Percentiles rank a stretch among this genome's conserved stretches.
Conservation (phyloP, 2,113 vertebrate genomes). For the Bubo blakistoni region DNA sequence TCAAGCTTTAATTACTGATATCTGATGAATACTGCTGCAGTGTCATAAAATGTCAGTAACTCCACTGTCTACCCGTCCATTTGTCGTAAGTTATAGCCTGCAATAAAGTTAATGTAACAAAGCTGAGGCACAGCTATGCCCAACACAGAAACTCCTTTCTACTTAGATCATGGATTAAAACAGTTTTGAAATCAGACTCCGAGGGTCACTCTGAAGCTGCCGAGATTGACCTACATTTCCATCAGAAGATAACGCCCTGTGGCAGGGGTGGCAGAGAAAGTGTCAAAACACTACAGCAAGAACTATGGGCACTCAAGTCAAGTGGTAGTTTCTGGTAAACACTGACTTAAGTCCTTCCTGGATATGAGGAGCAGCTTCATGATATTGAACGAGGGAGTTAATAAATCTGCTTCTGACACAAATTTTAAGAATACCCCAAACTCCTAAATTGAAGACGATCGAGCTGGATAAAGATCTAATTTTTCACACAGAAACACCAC, state of each 20-base stretch:
- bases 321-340: background rate
- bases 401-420: background rate
- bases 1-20: background rate
- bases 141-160: background rate
- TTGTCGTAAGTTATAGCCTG: background rate
- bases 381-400: background rate
- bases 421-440: background rate
- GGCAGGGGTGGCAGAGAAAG: background rate
- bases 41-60: background rate
- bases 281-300: background rate
- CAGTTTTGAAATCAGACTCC: background rate
- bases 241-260: background rate
- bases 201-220: background rate
- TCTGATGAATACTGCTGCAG: background rate
- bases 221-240: slow-evolving; percentile 4
- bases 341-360: background rate
- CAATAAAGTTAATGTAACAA: background rate
- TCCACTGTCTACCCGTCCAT: background rate
- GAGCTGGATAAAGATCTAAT: background rate
- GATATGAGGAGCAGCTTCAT: background rate
- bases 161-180: background rate
- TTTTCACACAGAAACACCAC: background rate
- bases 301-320: background rate
- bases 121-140: background rate
- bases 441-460: background rate